Evolutionary conservation across 2,797 vertebrate species (phyloP).

Genomic region (Xyrichtys novacula): DNA sequence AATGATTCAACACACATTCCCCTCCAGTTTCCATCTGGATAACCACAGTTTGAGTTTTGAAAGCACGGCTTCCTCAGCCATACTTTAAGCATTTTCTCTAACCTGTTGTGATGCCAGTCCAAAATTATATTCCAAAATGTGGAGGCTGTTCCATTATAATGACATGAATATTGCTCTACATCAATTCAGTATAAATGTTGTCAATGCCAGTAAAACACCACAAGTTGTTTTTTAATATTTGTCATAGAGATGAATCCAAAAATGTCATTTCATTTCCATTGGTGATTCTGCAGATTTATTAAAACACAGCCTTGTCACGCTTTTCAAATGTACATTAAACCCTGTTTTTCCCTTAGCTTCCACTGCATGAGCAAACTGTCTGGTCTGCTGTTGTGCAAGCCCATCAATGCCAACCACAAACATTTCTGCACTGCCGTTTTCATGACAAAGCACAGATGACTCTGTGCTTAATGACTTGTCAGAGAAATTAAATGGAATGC

Average conservation of each 20-base stretch:
- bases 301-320: background rate
- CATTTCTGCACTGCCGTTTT: background rate
- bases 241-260: constrained; percentile 13
- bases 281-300: background rate
- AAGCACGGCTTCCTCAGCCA: background rate
- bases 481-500: background rate
- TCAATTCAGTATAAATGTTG: background rate
- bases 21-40: too few species aligned
- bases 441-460: background rate
- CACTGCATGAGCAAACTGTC: background rate
- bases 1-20: background rate
- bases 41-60: background rate
- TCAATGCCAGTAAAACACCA: background rate
- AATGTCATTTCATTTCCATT: background rate
- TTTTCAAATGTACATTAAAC: background rate
- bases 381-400: background rate
- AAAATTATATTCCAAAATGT: background rate
- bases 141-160: background rate
- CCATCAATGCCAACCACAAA: background rate
- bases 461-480: background rate
- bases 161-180: background rate
- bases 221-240: constrained; percentile 6
- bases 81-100: background rate
- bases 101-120: background rate
- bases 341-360: background rate